Base-by-base conservation (phyloP, 2,888 invertebrate species). In the Troides helena region DNA sequence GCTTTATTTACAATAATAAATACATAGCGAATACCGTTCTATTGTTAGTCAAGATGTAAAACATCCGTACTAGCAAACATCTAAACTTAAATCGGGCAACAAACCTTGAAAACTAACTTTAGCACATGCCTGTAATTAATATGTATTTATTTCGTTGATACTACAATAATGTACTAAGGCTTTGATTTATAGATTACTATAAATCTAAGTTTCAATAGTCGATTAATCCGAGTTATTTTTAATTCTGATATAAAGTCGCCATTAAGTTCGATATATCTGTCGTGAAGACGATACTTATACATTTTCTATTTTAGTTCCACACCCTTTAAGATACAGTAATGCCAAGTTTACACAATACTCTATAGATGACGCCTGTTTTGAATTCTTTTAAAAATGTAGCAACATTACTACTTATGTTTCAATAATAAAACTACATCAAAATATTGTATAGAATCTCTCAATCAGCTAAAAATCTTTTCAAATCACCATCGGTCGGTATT, bases 1-100 rank as follows among this genome's bases (percentile, higher is more conserved):
- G 67, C 67, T 71, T 71, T 71, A 71, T 71, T 71, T 68, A 71
- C 67, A 65, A 71, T 71, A 67, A 71, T 71, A 71, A 65, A 71
- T 61, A 71, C 67, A 67, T 67, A n/a, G 67, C 67, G 57, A 67
- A 71, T 64, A 64, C 70, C 63, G 67, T 67, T 65, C 70, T 61
- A 71, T 71, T 71, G 70, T 71, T 60, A 50, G 43, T 1, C 21
- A 50, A 60, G n/a, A 58, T 66, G 65, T 62, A 57, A 65, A 65
- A 62, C 5, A 46, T 62, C 58, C 25, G 63, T 59, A 25, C 53
- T 59, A 63, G 59, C 59, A 63, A 70, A 70, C 62, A 60, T 67
- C 58, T 50, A 60, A 53, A 63, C 59, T 62, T 58, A 17, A 50
- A 58, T 23, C 57, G 18, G 23, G 14, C 4, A 58, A 58, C 53